Percentiles rank a stretch among this genome's conserved stretches.
These are phyloP conservation scores for Eupelmus urozonus DNA, from an alignment of 2,888 invertebrate species.

Conservation along the genomic window DNA sequence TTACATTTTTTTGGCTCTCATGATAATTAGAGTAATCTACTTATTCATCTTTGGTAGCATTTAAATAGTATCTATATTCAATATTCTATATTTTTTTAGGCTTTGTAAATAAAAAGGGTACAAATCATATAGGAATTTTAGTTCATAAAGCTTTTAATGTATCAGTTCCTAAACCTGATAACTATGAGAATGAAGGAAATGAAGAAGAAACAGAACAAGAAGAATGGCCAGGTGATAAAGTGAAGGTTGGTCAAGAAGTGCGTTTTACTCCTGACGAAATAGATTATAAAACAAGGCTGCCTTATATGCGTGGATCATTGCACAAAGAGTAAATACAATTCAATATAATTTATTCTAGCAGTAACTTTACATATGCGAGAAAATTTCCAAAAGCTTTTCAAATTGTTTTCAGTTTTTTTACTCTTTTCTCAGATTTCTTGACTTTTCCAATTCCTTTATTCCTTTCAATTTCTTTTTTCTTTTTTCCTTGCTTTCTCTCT, in stretches of 20 bases:
- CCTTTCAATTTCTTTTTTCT: too few species aligned
- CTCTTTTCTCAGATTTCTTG: too few species aligned
- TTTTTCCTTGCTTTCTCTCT: too few species aligned
- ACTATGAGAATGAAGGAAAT: slow-evolving; percentile 75
- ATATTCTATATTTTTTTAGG: slow-evolving; percentile 72
- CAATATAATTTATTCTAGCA: too few species aligned
- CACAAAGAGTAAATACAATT: slow-evolving; percentile 80
- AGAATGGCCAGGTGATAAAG: slow-evolving; percentile 80
- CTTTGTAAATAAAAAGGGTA: slow-evolving; percentile 83
- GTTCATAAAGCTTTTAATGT: slow-evolving; percentile 86
- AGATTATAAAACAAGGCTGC: slow-evolving; percentile 81
- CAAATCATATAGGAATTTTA: slow-evolving; percentile 83
- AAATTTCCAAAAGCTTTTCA: too few species aligned
- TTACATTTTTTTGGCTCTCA: too few species aligned
- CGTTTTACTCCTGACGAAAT: slow-evolving; percentile 81
- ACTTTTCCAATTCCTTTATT: too few species aligned
- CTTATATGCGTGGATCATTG: slow-evolving; percentile 83
- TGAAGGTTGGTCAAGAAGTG: slow-evolving; percentile 82
- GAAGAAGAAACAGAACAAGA: slow-evolving; percentile 75
- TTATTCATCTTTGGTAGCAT: too few species aligned
- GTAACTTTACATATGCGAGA: too few species aligned
- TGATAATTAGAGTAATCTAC: too few species aligned
- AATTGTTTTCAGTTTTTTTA: not conserved
- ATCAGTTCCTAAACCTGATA: slow-evolving; percentile 81
- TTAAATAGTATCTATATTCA: not conserved